phyloP scores from a whole-genome alignment of 2,888 invertebrate species.

The Belgica antarctica region DNA sequence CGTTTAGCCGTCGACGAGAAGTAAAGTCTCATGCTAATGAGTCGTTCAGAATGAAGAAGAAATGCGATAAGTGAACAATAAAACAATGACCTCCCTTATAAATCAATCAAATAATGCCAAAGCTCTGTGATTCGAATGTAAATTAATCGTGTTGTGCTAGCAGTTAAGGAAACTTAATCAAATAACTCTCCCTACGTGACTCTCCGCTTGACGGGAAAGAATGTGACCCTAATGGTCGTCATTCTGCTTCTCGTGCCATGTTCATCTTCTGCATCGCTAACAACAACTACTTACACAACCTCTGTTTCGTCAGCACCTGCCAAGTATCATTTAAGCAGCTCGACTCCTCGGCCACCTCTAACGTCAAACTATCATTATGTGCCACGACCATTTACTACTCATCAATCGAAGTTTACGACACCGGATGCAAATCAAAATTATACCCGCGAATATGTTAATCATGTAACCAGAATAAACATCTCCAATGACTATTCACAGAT shows the following conservation, averaged over 20 bases:
- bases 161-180: slow-evolving; percentile 5
- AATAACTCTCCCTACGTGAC: neutral
- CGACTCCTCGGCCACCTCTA: neutral
- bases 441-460: slow-evolving; percentile 50
- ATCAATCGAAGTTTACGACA: slow-evolving; percentile 23
- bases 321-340: slow-evolving; percentile 18
- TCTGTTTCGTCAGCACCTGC: slow-evolving; percentile 23
- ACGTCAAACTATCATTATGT: slow-evolving; percentile 1
- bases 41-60: slow-evolving; percentile 1
- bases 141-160: neutral
- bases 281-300: slow-evolving; percentile 27
- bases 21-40: slow-evolving; percentile 23
- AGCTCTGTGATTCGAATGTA: slow-evolving; percentile 27
- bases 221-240: slow-evolving; percentile 52
- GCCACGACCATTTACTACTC: slow-evolving; percentile 21
- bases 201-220: slow-evolving; percentile 29
- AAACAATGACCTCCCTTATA: neutral
- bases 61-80: slow-evolving; percentile 19
- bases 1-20: neutral
- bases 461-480: slow-evolving; percentile 57
- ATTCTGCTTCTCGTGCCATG: slow-evolving; percentile 56
- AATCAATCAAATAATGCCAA: slow-evolving; percentile 19
- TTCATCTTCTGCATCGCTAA: slow-evolving; percentile 46
- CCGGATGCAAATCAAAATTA: slow-evolving; percentile 35
- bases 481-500: slow-evolving; percentile 57